phyloP scores from a whole-genome alignment of 2,113 vertebrate genomes.

The Tragelaphus strepsiceros region DNA sequence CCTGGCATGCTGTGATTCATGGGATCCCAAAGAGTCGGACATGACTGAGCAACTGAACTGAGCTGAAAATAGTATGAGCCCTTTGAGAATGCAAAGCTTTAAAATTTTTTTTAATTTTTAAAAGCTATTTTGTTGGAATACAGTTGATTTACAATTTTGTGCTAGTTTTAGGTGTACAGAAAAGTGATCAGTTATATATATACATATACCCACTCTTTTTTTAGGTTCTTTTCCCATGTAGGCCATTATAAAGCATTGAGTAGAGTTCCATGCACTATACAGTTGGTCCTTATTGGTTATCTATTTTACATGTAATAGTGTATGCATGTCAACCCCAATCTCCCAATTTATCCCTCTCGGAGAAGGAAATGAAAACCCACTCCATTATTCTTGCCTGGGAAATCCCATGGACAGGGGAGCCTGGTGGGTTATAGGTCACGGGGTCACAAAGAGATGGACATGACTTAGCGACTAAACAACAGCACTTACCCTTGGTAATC shows the following conservation, averaged over 20 bases:
- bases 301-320: not conserved
- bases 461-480: not conserved
- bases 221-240: not conserved
- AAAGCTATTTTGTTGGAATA: not conserved
- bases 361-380: not conserved
- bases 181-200: not conserved
- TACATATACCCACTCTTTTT: not conserved
- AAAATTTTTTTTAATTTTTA: not conserved
- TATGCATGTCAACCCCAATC: not conserved
- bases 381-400: not conserved
- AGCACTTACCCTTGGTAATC: not conserved
- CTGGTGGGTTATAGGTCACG: not conserved
- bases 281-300: not conserved
- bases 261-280: not conserved
- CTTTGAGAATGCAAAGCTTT: not conserved
- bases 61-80: not conserved
- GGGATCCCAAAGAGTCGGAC: no score
- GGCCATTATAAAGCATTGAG: not conserved
- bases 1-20: no score
- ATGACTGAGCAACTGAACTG: no score
- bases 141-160: not conserved
- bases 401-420: not conserved
- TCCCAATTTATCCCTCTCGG: not conserved
- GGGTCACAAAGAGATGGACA: not conserved
- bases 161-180: not conserved